These are phyloP conservation scores for Dolichotis patagonum DNA, from an alignment of 2,113 vertebrate species.

Conservation along the genomic window DNA sequence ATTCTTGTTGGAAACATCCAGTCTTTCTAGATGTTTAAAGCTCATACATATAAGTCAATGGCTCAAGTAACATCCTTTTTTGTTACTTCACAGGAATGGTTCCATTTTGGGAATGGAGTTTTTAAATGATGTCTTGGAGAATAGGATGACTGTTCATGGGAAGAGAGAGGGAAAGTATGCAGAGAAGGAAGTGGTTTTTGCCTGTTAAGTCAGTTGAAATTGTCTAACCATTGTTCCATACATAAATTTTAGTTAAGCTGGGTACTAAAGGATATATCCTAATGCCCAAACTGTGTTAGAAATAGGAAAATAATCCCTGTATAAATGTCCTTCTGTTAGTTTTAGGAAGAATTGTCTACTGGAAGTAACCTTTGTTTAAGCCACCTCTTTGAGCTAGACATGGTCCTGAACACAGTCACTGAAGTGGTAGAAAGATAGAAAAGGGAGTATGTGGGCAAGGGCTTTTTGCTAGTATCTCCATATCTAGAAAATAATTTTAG, in stretches of 20 bases:
- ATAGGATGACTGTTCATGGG: not conserved
- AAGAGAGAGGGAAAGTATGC: not conserved
- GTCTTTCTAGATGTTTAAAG: conserved; percentile 35
- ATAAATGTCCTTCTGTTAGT: not conserved
- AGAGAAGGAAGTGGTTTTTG: not conserved
- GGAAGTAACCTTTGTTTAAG: not conserved
- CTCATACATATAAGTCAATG: not conserved
- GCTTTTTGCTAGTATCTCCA: not conserved
- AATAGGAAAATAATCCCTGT: not conserved
- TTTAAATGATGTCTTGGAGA: not conserved
- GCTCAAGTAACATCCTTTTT: not conserved
- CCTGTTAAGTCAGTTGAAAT: not conserved
- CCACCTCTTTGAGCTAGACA: not conserved
- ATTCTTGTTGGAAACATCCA: conserved; percentile 26
- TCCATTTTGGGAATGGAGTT: not conserved
- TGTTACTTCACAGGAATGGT: not conserved
- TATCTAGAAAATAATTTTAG: not conserved
- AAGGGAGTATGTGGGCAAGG: not conserved
- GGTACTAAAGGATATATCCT: not conserved
- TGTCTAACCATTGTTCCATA: not conserved
- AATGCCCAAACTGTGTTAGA: not conserved
- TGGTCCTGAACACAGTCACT: not conserved
- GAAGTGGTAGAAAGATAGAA: not conserved
- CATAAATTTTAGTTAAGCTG: not conserved
- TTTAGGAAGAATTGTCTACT: not conserved